Conservation (phyloP, 2,888 invertebrate genomes). For the Pinctada fucata region DNA sequence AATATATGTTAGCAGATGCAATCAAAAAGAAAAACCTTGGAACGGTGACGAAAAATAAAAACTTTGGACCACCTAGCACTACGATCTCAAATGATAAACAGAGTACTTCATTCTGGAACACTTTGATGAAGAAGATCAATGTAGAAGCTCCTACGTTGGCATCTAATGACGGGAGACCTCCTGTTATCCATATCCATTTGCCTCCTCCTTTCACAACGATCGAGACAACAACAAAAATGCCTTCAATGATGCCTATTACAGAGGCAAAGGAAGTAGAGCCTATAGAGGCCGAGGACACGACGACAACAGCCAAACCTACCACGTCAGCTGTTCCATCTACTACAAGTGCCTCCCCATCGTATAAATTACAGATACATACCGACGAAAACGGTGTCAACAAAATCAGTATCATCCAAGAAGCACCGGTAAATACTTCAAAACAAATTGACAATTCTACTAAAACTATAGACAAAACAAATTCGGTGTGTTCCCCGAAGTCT, state of each 20-base stretch:
- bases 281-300: background rate
- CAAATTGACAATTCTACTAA: background rate
- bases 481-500: slow-evolving; percentile 32
- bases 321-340: background rate
- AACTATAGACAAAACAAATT: background rate
- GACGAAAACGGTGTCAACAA: slow-evolving; percentile 9
- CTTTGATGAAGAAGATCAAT: background rate
- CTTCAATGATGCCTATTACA: background rate
- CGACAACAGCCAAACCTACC: background rate
- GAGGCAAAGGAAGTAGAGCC: background rate
- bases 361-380: slow-evolving; percentile 12
- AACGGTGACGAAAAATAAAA: no score
- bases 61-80: no score
- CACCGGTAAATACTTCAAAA: background rate
- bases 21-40: no score
- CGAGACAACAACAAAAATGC: background rate
- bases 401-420: slow-evolving; percentile 13
- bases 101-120: slow-evolving; percentile 11
- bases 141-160: background rate
- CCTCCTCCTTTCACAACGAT: background rate
- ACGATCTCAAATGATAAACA: no score
- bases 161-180: background rate
- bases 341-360: background rate
- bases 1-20: no score
- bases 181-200: background rate